These are phyloP conservation scores for Catalaphyllia jardinei DNA, from an alignment of 64 coral and sea anemone species.

Conservation along the genomic window DNA sequence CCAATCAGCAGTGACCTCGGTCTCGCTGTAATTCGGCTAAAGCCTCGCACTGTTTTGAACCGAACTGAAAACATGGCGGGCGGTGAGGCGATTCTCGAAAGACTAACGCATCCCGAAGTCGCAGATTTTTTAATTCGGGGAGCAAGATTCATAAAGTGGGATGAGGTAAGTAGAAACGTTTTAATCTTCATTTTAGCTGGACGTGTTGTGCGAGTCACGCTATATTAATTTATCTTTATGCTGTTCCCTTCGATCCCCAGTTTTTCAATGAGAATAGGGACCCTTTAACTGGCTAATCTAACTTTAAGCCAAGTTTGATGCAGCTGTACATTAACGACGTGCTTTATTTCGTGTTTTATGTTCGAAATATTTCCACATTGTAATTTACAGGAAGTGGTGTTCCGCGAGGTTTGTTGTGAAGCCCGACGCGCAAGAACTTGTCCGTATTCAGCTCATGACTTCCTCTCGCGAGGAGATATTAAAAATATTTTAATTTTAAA, in stretches of 20 bases:
- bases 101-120: conserved; percentile 85
- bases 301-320: not conserved
- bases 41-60: conserved; percentile 48
- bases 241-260: conserved; percentile 26
- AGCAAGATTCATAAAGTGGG: conserved; percentile 91
- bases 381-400: conserved; percentile 47
- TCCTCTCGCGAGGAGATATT: not conserved
- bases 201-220: conserved; percentile 30
- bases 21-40: conserved; percentile 56
- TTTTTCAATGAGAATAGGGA: not conserved
- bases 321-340: not conserved
- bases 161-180: conserved; percentile 67
- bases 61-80: conserved; percentile 80
- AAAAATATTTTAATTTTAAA: conserved; percentile 7
- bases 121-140: conserved; percentile 90
- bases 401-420: conserved; percentile 5
- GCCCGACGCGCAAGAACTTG: not conserved
- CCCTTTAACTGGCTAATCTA: conserved; percentile 5
- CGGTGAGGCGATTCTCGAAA: conserved; percentile 87
- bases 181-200: not conserved
- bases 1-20: conserved; percentile 75
- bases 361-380: not conserved
- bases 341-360: not conserved
- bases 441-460: conserved; percentile 22
- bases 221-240: not conserved